These are phyloP conservation scores for Limosa lapponica DNA, from an alignment of 2,797 vertebrate genomes.

Conservation along the genomic window DNA sequence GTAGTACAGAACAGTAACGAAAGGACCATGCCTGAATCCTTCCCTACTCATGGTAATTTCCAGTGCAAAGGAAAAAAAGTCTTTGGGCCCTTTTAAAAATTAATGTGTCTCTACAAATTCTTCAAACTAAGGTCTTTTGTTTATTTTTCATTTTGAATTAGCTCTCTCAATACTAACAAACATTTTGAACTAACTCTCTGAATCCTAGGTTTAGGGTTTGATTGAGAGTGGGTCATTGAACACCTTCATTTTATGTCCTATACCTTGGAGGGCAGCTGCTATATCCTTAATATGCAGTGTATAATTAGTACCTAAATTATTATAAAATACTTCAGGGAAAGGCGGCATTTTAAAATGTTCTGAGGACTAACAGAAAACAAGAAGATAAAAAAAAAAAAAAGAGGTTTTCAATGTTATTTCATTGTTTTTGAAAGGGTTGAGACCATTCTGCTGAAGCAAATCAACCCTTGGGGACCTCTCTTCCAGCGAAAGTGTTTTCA, in stretches of 20 bases:
- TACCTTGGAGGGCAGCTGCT: not conserved
- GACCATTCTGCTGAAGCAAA: not conserved
- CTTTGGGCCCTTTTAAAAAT: not conserved
- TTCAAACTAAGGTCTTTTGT: not conserved
- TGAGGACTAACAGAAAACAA: not conserved
- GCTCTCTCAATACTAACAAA: not conserved
- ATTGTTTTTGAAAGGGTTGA: not conserved
- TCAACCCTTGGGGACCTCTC: not conserved
- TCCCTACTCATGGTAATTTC: not conserved
- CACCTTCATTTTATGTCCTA: not conserved
- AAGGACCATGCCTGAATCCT: not conserved
- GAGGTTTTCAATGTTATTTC: not conserved
- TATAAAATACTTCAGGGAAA: not conserved
- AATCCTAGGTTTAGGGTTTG: not conserved
- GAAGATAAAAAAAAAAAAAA: not conserved
- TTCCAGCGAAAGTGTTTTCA: slow-evolving; percentile 14
- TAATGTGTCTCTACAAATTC: not conserved
- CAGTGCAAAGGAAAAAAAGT: not conserved
- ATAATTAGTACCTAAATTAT: not conserved
- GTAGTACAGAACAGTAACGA: not conserved
- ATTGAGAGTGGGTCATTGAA: not conserved
- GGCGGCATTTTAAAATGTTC: not conserved
- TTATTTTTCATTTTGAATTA: not conserved
- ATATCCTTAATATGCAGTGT: not conserved
- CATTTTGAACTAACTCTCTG: not conserved